Evolutionary conservation across 2,113 vertebrate genomes (phyloP), one percentile per base, ranked within the genome.

Genomic region (Trochalopteron elliotii): DNA sequence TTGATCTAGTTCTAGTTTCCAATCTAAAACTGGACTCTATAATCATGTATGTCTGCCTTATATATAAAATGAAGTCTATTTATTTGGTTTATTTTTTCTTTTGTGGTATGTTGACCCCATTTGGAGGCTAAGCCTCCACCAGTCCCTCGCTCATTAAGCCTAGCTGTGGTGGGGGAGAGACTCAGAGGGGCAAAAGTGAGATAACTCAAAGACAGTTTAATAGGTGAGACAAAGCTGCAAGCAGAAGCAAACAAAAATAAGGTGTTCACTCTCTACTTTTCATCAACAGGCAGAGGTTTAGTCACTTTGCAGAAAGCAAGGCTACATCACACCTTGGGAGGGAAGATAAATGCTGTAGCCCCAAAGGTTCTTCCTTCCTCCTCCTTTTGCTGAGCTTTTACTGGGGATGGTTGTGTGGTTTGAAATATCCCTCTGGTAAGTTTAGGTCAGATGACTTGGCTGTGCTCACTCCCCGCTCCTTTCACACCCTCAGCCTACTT

Each of bases 11-110:
- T 61, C 74, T 50, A 52, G 23, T 40, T 69, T 74, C 37, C 8
- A 16, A 11, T 57, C 11, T 49, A 71, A 85, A 65, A 68, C 65
- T 71, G 70, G 18, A 39, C 12, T 53, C 61, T 49, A 24, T 90
- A 49, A 47, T 93, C n/a, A 39, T 17, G 7, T 89, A 81, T 39
- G 27, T 86, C 59, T 44, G 35, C 39, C 40, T 69, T 56, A 37
- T 60, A 69, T 60, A n/a, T 76, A 67, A 83, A 92, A 47, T n/a
- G 4, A 61, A 56, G 37, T 65, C 52, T 92, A 88, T 81, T 82
- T 91, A 76, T 39, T 93, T 40, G 53, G 42, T 76, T 90, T 90
- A 37, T 74, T 87, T 89, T 90, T 82, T 40, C 37, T 83, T 84
- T 20, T 0, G 10, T 13, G 4, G 33, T 42, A n/a, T 2, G 11